Evolutionary conservation across 2,888 invertebrate species (phyloP), one percentile per base, ranked within the genome.

Genomic region (Eupithecia exiguata): DNA sequence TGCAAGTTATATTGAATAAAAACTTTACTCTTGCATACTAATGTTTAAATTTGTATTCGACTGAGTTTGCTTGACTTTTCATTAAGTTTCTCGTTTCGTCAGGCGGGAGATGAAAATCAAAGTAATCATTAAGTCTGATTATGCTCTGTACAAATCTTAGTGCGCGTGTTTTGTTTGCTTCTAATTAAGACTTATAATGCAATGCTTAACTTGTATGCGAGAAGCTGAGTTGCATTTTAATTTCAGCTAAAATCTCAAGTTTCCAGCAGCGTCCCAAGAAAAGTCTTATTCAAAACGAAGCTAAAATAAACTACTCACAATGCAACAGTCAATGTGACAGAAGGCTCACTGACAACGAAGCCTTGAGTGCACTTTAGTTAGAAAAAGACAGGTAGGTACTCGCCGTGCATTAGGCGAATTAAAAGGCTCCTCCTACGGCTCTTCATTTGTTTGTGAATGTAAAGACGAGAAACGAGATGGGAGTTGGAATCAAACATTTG

Each of bases 1-100:
- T 90, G 91, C 91, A 91, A 92, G 91, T 90, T 91, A 89, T 91
- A 93, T 93, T 91, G 87, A 93, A 93, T 93, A 91, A 91, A 92
- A 93, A 93, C 92, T 93, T 93, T 91, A 87, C 87, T 91, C 91
- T 92, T 93, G 93, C 92, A 93, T 93, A 93, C 91, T 93, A 93
- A 93, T 93, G 91, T 84, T 90, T 85, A 91, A 92, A 92, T 93
- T 93, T 92, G 89, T 93, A 93, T 92, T 93, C 92, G 90, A 87
- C 89, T 86, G 90, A 92, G 92, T 92, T 92, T 90, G 89, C 89
- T 92, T 92, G 92, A 93, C 92, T 92, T 92, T 92, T 92, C 92
- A 92, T 93, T 92, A 92, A 92, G 88, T 91, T 91, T 87, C 90
- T 89, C 89, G 90, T 90, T 90, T 89, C 88, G 87, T 87, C 85